Conservation (phyloP, 2,113 vertebrate genomes). For the Marcusenius ussheri region DNA sequence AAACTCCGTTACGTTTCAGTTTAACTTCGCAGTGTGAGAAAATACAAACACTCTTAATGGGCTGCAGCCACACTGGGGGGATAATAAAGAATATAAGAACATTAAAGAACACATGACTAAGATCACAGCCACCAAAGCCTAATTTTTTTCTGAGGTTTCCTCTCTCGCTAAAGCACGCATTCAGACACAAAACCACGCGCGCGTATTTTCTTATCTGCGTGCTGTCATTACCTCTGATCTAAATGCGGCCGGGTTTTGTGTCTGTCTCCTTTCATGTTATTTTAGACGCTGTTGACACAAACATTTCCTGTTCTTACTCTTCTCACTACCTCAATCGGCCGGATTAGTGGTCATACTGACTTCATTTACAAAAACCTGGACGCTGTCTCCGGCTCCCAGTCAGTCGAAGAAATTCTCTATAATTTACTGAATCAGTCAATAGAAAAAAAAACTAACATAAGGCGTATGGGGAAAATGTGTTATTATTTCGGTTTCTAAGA, state of each 20-base stretch:
- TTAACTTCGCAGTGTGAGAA: background rate
- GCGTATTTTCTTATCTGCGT: background rate
- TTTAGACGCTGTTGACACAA: background rate
- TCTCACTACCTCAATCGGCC: background rate
- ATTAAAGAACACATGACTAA: background rate
- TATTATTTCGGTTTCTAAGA: background rate
- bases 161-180: background rate
- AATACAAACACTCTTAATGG: background rate
- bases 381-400: background rate
- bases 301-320: background rate
- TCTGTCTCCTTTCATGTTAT: slow-evolving; percentile 5
- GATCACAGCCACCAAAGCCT: slow-evolving; percentile 5
- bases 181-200: background rate
- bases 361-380: background rate
- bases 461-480: background rate
- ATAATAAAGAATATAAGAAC: background rate
- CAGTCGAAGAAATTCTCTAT: background rate
- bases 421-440: background rate
- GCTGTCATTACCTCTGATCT: background rate
- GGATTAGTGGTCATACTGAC: background rate
- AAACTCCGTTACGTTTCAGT: background rate
- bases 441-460: background rate
- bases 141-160: slow-evolving; percentile 1
- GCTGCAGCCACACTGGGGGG: background rate
- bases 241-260: background rate